Conservation (phyloP, 37 sponge, comb jelly and placozoan genomes). For the Crambe crambe region DNA sequence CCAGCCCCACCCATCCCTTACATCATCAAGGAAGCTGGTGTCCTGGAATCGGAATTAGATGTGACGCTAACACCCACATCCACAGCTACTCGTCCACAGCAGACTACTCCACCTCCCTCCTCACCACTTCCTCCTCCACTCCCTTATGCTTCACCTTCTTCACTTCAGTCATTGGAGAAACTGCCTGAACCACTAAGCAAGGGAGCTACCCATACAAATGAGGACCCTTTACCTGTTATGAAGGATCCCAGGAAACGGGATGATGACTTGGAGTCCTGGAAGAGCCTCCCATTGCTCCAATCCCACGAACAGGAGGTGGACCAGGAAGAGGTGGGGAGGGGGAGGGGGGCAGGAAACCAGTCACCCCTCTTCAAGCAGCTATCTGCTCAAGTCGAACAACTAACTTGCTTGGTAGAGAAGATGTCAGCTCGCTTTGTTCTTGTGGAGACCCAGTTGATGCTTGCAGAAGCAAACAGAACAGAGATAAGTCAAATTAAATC, state of each 20-base stretch:
- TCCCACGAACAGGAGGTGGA: neutral
- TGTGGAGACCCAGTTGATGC: constrained; percentile 68
- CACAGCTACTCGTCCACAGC: neutral
- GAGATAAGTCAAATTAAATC: neutral
- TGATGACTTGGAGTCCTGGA: neutral
- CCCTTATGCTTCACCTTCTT: neutral
- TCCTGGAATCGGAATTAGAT: too few species aligned
- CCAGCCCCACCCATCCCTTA: too few species aligned
- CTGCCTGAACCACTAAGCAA: too few species aligned
- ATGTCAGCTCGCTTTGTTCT: constrained; percentile 71
- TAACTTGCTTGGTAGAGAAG: constrained; percentile 53
- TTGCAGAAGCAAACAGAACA: constrained; percentile 1
- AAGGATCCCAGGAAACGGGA: neutral
- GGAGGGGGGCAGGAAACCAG: neutral
- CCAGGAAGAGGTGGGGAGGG: constrained; percentile 2
- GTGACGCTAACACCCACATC: neutral
- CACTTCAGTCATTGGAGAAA: neutral
- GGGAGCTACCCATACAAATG: too few species aligned
- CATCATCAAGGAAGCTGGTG: too few species aligned
- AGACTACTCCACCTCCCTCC: neutral
- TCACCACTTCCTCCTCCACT: neutral
- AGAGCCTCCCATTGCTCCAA: neutral
- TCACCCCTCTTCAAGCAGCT: neutral
- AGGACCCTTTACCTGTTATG: neutral
- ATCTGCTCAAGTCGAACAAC: constrained; percentile 29